Evolutionary conservation across 2,797 vertebrate genomes (phyloP), one percentile per base, ranked within the genome.

Genomic region (Etheostoma perlongum): DNA sequence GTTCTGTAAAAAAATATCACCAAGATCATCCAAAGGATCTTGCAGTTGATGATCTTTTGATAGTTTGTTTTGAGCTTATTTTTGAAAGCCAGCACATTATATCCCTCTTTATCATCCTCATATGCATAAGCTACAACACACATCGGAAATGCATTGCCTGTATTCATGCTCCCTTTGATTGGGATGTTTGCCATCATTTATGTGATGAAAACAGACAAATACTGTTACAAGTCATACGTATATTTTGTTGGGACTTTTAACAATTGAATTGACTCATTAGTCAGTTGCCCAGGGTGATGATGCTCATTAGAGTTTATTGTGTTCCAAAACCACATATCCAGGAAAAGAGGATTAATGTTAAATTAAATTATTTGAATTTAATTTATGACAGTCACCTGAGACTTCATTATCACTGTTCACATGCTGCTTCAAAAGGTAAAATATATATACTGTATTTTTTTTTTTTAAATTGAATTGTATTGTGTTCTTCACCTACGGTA

Each of bases 291-390:
- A 48, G 49, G 51, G 64, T 68, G 60, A 74, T 62, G 75, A 74
- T 75, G 59, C 74, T 64, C 66, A 78, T 88, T 79, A 78, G 40
- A 67, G 52, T 21, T 85, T 58, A 86, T 82, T 82, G 46, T 79
- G 74, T 76, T 77, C 46, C 25, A 25, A 84, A 81, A 49, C 12
- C 63, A 69, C 74, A 76, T 16, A 54, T 58, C 30, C 55, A 61
- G 53, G 46, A 57, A 65, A 63, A 27, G 6, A 36, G 66, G 77
- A 44, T 53, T 11, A 10, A 51, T 18, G 30, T 64, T 82, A 71
- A 42, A 36, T 19, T 25, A n/a, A 61, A 68, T 75, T 66, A 68
- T 75, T 66, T n/a, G 52, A 74, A 72, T 82, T 74, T 78, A 0
- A 77, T 79, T 81, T 42, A 25, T 55, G 67, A 58, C 53, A 57